Evolutionary conservation across 2,113 vertebrate genomes (phyloP), one percentile per base, ranked within the genome.

Genomic region (Carassius carassius): DNA sequence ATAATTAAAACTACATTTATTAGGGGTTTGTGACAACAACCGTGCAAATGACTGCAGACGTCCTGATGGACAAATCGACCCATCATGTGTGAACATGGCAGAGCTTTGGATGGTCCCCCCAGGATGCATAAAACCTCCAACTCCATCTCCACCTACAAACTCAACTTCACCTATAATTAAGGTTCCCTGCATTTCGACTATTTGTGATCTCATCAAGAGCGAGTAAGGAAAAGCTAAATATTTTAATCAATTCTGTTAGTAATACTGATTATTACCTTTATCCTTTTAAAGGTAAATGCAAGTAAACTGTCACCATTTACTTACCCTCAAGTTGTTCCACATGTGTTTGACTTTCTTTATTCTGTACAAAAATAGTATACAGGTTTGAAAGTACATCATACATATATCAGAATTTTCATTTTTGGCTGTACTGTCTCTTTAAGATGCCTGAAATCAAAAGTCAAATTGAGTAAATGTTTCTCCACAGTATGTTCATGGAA

Each of bases 1-100:
- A 51, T 29, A 51, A 32, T 54, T 5, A 21, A 78, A 41, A 3
- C 1, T 12, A 5, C 0, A 14, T 5, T 87, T 11, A 86, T 13
- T 90, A 98, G 98, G 97, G 74, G 94, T 91, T 4, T 99, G 97
- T 89, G 96, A 96, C 87, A 97, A 98, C 5, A 81, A 94, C 60
- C 87, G 0, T 62, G 85, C 0, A 67, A 97, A 98, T 13, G 97
- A 98, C 67, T 99, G 97, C 41, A 94, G 94, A 85, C 86, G 92
- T 81, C 91, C 87, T 23, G 95, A 88, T 83, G 92, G 91, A 89
- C 88, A 0, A 87, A 90, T 92, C 13, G 85, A 90, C 5, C 21
- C 92, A 1, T 84, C 83, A 13, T 99, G 98, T 90, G 88, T 93
- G 0, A 12, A 90, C 1, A 96, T 96, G 95, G 93, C 95, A 25